Percentiles rank a stretch among this genome's conserved stretches.
These are phyloP conservation scores for Nymphalis polychloros DNA, from an alignment of 2,888 invertebrate species.

Conservation along the genomic window DNA sequence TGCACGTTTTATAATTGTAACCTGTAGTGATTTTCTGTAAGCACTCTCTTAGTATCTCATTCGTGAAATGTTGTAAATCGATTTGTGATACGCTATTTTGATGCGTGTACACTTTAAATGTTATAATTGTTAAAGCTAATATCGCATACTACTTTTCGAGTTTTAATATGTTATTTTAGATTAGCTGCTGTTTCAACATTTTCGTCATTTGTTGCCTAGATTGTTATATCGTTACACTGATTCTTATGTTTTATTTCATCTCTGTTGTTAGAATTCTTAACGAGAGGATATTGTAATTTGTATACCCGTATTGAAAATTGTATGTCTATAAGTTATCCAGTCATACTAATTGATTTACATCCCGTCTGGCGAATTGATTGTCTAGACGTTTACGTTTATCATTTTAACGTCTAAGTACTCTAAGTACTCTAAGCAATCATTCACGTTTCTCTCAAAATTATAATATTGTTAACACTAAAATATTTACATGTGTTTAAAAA, in stretches of 20 bases:
- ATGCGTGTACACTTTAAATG: too few species aligned
- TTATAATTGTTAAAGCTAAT: too few species aligned
- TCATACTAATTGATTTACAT: constrained; percentile 33
- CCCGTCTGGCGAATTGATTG: constrained; percentile 34
- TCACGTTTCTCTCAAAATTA: not conserved
- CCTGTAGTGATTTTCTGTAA: too few species aligned
- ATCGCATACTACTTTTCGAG: too few species aligned
- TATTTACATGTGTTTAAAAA: not conserved
- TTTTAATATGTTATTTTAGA: too few species aligned
- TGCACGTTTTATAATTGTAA: not conserved
- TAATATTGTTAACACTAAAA: too few species aligned
- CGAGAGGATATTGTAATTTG: constrained; percentile 26
- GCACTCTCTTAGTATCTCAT: too few species aligned
- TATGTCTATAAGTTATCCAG: constrained; percentile 30
- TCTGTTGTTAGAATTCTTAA: constrained; percentile 3
- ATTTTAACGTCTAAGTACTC: constrained; percentile 12
- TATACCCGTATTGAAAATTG: constrained; percentile 27
- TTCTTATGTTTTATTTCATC: not conserved
- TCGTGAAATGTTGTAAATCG: too few species aligned
- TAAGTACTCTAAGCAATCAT: too few species aligned
- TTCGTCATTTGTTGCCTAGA: not conserved
- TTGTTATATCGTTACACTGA: not conserved
- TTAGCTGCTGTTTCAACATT: too few species aligned
- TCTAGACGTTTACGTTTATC: constrained; percentile 31
- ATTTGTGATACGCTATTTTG: too few species aligned